Evolutionary conservation across 2,888 invertebrate species (phyloP).

Genomic region (Diaperis boleti): DNA sequence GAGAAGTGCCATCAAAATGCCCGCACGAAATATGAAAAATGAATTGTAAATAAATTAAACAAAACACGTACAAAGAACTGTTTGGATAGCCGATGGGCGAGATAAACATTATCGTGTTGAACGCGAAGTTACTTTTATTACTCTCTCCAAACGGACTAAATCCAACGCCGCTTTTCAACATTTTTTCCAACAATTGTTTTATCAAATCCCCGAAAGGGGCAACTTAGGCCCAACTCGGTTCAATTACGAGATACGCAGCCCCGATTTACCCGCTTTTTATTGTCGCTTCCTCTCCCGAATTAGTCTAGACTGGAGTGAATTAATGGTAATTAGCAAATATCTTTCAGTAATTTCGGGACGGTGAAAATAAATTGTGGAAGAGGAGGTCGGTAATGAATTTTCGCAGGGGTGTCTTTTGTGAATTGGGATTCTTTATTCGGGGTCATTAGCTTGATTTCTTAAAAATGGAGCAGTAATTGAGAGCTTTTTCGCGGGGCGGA

Average conservation of each 20-base stretch:
- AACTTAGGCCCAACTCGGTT: slow-evolving; percentile 4
- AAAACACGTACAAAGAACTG: slow-evolving; percentile 13
- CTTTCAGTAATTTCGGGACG: slow-evolving; percentile 25
- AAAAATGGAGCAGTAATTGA: neutral
- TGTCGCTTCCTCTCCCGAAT: slow-evolving; percentile 24
- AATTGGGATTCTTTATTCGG: slow-evolving; percentile 21
- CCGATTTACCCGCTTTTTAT: slow-evolving; percentile 21
- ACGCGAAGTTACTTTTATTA: slow-evolving; percentile 4
- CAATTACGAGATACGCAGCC: slow-evolving; percentile 21
- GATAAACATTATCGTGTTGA: slow-evolving; percentile 8
- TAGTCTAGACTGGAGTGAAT: slow-evolving; percentile 27
- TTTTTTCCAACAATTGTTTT: slow-evolving; percentile 14
- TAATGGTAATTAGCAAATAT: slow-evolving; percentile 30
- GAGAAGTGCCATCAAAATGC: slow-evolving; percentile 23
- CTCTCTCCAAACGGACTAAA: neutral
- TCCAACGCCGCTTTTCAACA: neutral
- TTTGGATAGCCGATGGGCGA: neutral
- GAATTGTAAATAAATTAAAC: slow-evolving; percentile 31
- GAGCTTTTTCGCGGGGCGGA: neutral
- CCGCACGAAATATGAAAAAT: slow-evolving; percentile 29
- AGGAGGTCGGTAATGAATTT: slow-evolving; percentile 17
- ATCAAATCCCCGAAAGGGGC: slow-evolving; percentile 9
- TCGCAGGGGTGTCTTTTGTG: slow-evolving; percentile 13
- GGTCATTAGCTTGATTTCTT: slow-evolving; percentile 8
- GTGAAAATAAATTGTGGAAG: slow-evolving; percentile 23